Evolutionary conservation across 2,888 invertebrate species (phyloP), one percentile per base, ranked within the genome.

Genomic region (Amphimallon solstitiale): DNA sequence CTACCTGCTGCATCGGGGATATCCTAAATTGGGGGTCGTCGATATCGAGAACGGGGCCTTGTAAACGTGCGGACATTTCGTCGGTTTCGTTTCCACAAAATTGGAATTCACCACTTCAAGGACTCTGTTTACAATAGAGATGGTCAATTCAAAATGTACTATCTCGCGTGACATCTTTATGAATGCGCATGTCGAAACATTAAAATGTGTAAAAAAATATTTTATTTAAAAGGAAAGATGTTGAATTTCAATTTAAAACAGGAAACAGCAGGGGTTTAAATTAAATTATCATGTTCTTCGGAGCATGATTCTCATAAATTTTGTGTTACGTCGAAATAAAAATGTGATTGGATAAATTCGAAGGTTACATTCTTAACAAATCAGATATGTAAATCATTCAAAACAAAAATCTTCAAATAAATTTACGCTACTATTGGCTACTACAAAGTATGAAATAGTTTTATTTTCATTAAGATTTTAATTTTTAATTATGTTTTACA

Each of bases 11-110:
- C 67, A 87, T 78, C 0, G 92, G 90, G 70, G 89, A 92, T 67
- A 92, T 93, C 68, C 92, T 86, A 82, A 90, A 93, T 74, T 86
- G 86, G 2, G 91, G 91, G 80, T 94, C 93, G 77, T 93, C 92
- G 68, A 83, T 69, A 71, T 83, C 82, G 9, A 40, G 12, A 3
- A n/a, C 38, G 7, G 56, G 40, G 38, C 40, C 23, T 14, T 56
- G 56, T 23, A 56, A 21, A 40, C 40, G 38, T 4, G 56, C 40
- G 5, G 56, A 56, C 56, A 56, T 56, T 14, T 19, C 7, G 40
- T 19, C 40, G 52, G 37, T 17, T 7, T 37, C 19, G 19, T 2
- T 2, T 14, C 7, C 9, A 52, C 14, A n/a, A 38, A 15, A n/a
- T 19, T 52, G 9, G 14, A 29, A 49, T 49, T 49, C 14, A 14